These are phyloP conservation scores for Pungitius pungitius DNA, from an alignment of 2,113 vertebrate genomes.

Conservation along the genomic window DNA sequence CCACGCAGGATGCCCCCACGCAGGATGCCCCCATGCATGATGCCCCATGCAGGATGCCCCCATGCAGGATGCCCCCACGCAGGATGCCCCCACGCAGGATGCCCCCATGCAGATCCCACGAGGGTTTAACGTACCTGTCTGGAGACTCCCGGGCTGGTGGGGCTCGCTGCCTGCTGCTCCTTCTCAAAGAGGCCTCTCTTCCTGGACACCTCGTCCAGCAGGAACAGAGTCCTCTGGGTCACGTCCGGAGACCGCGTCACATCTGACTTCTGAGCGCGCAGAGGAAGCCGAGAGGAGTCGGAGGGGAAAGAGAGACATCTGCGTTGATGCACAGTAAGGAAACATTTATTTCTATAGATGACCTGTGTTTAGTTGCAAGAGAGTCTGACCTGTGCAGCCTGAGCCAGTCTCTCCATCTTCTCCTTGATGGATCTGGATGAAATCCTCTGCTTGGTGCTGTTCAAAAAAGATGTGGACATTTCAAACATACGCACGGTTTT, in stretches of 20 bases:
- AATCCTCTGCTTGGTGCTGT: slow-evolving; percentile 85
- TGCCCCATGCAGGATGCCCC: no score
- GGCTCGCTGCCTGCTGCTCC: slow-evolving; percentile 55
- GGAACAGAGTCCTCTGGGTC: slow-evolving; percentile 77
- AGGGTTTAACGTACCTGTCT: slow-evolving; percentile 74
- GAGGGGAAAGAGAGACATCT: neutral
- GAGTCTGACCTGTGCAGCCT: slow-evolving; percentile 86
- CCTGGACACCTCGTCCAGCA: slow-evolving; percentile 87
- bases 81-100: no score
- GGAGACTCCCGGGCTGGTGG: slow-evolving; percentile 41
- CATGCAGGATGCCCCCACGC: no score
- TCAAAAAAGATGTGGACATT: neutral
- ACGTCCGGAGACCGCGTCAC: slow-evolving; percentile 67
- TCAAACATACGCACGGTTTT: neutral
- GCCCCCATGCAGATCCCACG: neutral
- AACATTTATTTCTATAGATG: neutral
- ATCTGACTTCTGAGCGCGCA: slow-evolving; percentile 82
- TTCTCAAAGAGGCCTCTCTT: slow-evolving; percentile 91
- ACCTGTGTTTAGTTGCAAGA: neutral
- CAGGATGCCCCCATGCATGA: no score
- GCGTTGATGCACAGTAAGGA: accelerated
- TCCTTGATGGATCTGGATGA: slow-evolving; percentile 85
- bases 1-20: no score
- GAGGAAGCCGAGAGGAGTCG: neutral
- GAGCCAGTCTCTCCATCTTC: slow-evolving; percentile 89